Percentiles rank a stretch among this genome's conserved stretches.
Conservation (phyloP, 2,113 vertebrate genomes). For the Galeopterus variegatus region DNA sequence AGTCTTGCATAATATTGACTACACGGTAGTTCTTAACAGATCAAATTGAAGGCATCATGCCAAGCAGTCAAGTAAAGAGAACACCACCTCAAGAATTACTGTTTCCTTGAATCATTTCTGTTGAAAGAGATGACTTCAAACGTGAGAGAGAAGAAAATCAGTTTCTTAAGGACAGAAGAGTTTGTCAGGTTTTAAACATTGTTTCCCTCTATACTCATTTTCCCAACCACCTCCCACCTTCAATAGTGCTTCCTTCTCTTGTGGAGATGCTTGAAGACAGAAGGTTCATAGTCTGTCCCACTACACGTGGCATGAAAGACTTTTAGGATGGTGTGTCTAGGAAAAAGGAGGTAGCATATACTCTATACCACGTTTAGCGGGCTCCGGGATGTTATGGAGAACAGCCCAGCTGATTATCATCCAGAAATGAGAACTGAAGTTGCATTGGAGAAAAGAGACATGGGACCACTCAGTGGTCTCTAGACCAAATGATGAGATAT, state of each 20-base stretch:
- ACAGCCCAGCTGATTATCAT: neutral
- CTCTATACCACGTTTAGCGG: neutral
- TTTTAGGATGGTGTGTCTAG: neutral
- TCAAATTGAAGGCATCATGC: neutral
- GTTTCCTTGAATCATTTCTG: neutral
- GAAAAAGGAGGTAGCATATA: neutral
- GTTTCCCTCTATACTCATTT: neutral
- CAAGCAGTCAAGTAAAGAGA: neutral
- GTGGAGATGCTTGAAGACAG: neutral
- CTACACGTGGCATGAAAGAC: neutral
- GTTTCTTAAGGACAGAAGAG: neutral
- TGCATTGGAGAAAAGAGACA: neutral
- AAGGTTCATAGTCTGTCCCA: neutral
- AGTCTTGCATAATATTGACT: neutral
- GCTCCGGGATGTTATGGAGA: neutral
- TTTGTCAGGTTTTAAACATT: neutral
- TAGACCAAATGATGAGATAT: neutral
- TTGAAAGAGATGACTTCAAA: neutral
- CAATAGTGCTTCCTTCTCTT: neutral
- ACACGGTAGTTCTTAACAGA: neutral
- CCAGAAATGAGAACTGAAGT: neutral
- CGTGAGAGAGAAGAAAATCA: neutral
- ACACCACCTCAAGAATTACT: neutral
- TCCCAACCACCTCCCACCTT: too few species aligned
- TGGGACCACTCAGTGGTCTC: neutral